Evolutionary conservation across 2,113 vertebrate species (phyloP).

Genomic region (Pagrus major): DNA sequence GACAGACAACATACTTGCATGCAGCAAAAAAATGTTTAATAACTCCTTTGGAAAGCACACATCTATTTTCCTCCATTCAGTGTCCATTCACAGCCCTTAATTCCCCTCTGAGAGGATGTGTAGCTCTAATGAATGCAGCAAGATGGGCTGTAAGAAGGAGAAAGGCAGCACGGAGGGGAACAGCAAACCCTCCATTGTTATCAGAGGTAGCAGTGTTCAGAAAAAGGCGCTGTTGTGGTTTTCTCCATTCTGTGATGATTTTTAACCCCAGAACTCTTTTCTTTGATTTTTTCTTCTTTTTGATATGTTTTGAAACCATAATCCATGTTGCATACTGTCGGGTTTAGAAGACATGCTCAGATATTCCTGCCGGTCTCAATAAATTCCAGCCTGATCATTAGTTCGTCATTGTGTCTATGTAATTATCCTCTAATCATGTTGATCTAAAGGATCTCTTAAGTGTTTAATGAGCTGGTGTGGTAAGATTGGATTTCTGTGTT

Average conservation of each 20-base stretch:
- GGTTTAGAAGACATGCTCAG: slow-evolving; percentile 5
- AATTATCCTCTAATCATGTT: neutral
- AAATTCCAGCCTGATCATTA: slow-evolving; percentile 10
- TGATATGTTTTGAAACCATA: neutral
- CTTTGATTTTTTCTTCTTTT: neutral
- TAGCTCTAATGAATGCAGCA: slow-evolving; percentile 20
- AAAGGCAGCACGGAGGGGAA: slow-evolving; percentile 1
- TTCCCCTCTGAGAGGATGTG: slow-evolving; percentile 4
- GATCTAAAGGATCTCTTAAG: neutral
- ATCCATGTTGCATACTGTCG: no score
- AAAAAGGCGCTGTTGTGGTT: neutral
- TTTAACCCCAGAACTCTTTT: neutral
- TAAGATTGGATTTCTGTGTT: neutral
- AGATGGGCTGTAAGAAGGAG: neutral
- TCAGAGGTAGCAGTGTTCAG: neutral
- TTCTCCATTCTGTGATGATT: neutral
- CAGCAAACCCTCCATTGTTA: neutral
- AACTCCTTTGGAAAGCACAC: neutral
- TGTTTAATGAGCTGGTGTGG: neutral
- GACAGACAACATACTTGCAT: neutral
- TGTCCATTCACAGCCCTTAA: neutral
- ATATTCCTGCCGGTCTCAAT: neutral
- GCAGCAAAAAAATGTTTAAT: neutral
- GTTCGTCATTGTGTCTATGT: no score
- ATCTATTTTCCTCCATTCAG: neutral